Evolutionary conservation across 2,113 vertebrate genomes (phyloP), one percentile per base, ranked within the genome.

Genomic region (Phodopus roborovskii): DNA sequence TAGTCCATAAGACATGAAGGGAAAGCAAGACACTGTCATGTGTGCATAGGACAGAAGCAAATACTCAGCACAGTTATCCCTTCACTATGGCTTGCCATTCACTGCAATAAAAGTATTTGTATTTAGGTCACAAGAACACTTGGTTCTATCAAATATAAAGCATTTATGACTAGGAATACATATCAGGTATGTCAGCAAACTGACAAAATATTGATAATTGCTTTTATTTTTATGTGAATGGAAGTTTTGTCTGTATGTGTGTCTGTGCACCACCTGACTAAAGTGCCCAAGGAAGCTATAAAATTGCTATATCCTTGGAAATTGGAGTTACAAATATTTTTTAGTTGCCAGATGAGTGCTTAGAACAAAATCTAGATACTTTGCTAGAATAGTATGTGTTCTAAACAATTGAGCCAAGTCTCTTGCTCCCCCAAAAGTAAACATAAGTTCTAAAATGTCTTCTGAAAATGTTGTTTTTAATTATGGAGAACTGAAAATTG

Each of bases 81-180:
- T 92, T 88, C 58, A 0, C 88, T 97, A 93, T 87, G 45, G 20
- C 92, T 90, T 96, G 88, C 28, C 9, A 96, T 84, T 84, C 0
- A 10, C 1, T 84, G 39, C 16, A 75, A 91, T 91, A 92, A 86
- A 75, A 94, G 88, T 84, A 56, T 95, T 48, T 90, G n/a, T n/a
- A n/a, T n/a, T n/a, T n/a, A 45, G 73, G 19, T 11, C 4, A 75
- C 9, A 78, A 3, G 7, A 97, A 92, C 88, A 9, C 3, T 74
- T 94, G 53, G 68, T 96, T 66, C 0, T 94, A 73, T 68, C n/a
- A 88, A 28, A 64, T 90, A 1, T 78, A 88, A 91, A 15, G 91
- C 12, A 48, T 7, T 66, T 16, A 84, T 4, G 71, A 19, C 68
- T 94, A 3, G 89, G 33, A 92, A 68, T 2, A 1, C 4, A 26